These are phyloP conservation scores for Planococcus citri DNA, from an alignment of 1,140 invertebrate species.

Conservation along the genomic window DNA sequence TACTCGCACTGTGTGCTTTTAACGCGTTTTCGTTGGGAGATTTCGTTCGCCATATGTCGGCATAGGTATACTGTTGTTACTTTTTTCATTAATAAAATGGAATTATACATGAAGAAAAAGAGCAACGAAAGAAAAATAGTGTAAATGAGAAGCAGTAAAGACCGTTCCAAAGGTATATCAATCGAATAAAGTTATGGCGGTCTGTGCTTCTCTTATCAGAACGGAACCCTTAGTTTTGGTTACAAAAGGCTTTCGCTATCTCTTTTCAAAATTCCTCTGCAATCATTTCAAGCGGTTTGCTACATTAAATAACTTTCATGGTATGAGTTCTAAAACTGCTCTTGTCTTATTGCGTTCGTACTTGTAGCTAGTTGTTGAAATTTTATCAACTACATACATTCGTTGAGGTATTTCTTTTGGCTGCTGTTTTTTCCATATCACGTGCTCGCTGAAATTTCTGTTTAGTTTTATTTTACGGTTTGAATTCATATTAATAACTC, in stretches of 20 bases:
- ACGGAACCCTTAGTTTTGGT: not conserved
- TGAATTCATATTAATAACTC: too few species aligned
- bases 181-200: not conserved
- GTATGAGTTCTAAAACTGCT: too few species aligned
- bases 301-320: not conserved
- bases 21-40: too few species aligned
- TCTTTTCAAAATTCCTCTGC: not conserved
- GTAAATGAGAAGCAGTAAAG: not conserved
- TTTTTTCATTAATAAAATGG: conserved; percentile 8
- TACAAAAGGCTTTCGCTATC: not conserved
- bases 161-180: not conserved
- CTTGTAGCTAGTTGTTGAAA: too few species aligned
- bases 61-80: too few species aligned
- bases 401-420: too few species aligned
- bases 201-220: not conserved
- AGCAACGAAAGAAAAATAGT: not conserved
- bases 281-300: conserved; percentile 2
- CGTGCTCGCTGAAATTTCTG: too few species aligned
- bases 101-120: not conserved
- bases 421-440: too few species aligned
- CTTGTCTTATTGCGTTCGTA: too few species aligned
- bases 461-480: too few species aligned
- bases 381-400: too few species aligned
- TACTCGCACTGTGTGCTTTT: too few species aligned
- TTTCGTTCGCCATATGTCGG: not conserved